Evolutionary conservation across 2,113 vertebrate genomes (phyloP).

Genomic region (Podilymbus podiceps): DNA sequence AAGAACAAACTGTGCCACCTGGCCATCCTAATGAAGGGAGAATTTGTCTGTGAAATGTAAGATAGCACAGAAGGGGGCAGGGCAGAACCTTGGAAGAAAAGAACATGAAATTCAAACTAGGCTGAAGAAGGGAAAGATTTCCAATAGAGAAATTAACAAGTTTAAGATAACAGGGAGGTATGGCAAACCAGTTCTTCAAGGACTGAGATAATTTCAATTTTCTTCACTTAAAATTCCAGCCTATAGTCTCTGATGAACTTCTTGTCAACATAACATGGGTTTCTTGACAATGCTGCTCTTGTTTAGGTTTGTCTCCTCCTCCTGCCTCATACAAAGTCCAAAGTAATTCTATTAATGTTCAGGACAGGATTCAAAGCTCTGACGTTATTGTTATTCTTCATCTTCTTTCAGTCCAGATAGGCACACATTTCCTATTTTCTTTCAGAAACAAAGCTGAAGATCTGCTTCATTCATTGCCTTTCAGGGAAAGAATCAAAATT

Average conservation of each 20-base stretch:
- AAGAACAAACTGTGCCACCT: not conserved
- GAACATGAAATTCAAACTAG: conserved; percentile 13
- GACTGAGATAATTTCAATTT: not conserved
- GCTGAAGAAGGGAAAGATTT: not conserved
- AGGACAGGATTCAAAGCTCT: not conserved
- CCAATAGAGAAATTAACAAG: not conserved
- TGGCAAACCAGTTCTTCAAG: not conserved
- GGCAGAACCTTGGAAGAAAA: not conserved
- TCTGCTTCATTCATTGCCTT: not conserved
- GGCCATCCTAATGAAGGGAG: not conserved
- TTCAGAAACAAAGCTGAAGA: conserved; percentile 11
- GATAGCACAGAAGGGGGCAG: not conserved
- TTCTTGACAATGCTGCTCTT: not conserved
- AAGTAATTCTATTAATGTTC: not conserved
- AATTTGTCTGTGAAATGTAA: not conserved
- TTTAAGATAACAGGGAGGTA: conserved; percentile 2
- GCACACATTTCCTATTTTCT: not conserved
- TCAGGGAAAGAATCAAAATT: not conserved
- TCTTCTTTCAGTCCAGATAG: not conserved
- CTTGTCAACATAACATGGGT: not conserved
- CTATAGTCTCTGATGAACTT: not conserved
- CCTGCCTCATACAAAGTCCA: not conserved
- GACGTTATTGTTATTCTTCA: not conserved
- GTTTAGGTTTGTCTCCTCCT: not conserved
- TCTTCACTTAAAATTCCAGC: conserved; percentile 16